phyloP scores from a whole-genome alignment of 2,113 vertebrate species.

The Oxyura jamaicensis region DNA sequence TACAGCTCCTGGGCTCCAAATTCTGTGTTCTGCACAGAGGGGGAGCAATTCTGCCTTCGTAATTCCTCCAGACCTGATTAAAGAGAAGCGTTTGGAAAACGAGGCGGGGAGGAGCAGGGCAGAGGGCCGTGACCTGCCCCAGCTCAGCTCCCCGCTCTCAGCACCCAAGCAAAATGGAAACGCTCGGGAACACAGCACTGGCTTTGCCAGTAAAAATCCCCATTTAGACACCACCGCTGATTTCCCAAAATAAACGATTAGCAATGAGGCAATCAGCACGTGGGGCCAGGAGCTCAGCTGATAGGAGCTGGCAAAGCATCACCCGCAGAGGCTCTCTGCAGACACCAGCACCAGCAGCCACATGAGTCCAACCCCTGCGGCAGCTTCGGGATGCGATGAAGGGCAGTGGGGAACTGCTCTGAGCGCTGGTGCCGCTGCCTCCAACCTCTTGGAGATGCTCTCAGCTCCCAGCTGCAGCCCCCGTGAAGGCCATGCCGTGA shows the following conservation, averaged over 20 bases:
- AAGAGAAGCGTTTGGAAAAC: not conserved
- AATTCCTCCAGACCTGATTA: not conserved
- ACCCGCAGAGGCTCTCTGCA: not conserved
- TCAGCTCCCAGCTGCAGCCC: slow-evolving; percentile 40
- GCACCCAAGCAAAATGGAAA: not conserved
- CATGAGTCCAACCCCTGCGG: fast-evolving
- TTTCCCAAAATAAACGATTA: not conserved
- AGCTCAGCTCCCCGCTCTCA: not conserved
- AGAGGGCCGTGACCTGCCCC: not conserved
- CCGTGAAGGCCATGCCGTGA: not conserved
- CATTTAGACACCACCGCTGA: not conserved
- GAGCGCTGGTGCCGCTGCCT: not conserved
- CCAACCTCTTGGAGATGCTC: not conserved
- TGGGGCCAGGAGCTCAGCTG: not conserved
- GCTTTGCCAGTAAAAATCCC: not conserved
- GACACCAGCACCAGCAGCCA: not conserved
- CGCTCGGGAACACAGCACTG: not conserved
- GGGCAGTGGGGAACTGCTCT: not conserved
- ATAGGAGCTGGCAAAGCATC: not conserved
- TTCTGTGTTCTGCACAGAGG: not conserved
- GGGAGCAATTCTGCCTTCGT: not conserved
- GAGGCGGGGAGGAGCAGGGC: not conserved
- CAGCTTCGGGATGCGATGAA: not conserved
- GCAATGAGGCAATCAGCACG: not conserved
- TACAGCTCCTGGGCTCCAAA: not conserved